Conservation (phyloP, 2,113 vertebrate species). For the Capreolus pygargus region DNA sequence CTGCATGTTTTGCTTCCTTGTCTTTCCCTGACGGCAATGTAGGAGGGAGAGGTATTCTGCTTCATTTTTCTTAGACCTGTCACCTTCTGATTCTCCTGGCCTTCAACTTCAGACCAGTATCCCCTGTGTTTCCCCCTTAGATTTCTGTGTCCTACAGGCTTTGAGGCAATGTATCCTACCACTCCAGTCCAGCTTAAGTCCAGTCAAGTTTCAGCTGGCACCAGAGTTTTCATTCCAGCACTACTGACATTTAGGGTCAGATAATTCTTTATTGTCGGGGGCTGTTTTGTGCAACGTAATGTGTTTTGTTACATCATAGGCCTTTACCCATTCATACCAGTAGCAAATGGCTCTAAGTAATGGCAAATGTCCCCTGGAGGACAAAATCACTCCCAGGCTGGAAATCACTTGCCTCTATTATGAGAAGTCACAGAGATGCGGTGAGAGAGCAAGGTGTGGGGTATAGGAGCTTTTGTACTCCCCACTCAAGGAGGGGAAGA, state of each 20-base stretch:
- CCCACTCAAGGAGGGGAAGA: background rate
- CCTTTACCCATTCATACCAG: background rate
- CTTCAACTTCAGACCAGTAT: background rate
- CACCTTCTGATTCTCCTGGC: background rate
- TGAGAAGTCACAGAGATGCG: background rate
- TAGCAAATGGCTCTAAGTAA: background rate
- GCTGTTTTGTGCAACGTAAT: background rate
- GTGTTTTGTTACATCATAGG: background rate
- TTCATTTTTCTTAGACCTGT: background rate
- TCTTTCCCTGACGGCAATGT: background rate
- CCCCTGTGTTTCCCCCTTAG: background rate
- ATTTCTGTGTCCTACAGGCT: background rate
- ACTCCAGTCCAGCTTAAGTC: background rate
- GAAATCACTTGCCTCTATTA: background rate
- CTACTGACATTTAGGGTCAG: background rate
- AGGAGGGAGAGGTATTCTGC: background rate
- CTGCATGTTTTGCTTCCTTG: background rate
- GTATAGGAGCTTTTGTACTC: background rate
- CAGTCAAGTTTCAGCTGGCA: background rate
- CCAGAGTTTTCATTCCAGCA: background rate
- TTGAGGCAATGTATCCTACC: background rate
- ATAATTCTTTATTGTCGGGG: background rate
- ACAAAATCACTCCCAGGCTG: background rate
- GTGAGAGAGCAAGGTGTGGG: background rate
- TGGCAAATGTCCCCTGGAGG: background rate